A percentile compares a stretch with the other conserved stretches of the same genome.
These are phyloP conservation scores for Apaloderma vittatum DNA, from an alignment of 2,113 vertebrate species.

Conservation along the genomic window DNA sequence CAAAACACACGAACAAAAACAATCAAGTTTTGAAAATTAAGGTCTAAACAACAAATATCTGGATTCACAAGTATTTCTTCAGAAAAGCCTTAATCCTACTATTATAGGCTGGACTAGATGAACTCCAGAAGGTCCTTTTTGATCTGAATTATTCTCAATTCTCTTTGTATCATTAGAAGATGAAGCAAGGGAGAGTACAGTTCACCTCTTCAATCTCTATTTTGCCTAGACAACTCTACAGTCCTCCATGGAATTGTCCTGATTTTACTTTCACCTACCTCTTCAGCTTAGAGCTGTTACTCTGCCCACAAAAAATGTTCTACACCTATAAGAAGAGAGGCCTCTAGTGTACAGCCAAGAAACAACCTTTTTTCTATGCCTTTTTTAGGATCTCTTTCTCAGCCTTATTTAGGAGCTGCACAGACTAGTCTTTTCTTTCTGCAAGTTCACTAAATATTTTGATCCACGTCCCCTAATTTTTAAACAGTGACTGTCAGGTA, in stretches of 20 bases:
- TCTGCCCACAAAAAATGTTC: background rate
- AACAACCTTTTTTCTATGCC: background rate
- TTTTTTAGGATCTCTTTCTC: background rate
- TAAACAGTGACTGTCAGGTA: background rate
- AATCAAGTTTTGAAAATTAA: background rate
- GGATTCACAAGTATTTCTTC: background rate
- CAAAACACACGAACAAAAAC: background rate
- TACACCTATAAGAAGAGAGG: background rate
- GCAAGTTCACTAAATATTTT: background rate
- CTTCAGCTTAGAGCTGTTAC: background rate
- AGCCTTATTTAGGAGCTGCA: background rate
- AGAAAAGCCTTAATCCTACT: background rate
- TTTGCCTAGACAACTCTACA: background rate
- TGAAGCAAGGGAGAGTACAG: background rate
- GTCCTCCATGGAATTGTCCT: background rate
- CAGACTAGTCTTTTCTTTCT: background rate
- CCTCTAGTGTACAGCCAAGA: background rate
- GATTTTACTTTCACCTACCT: background rate
- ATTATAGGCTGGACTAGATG: background rate
- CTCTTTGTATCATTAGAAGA: background rate
- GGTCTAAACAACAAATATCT: background rate
- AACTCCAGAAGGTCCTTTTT: background rate
- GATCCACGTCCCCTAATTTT: background rate
- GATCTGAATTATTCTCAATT: background rate
- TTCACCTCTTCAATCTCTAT: background rate